phyloP scores from a whole-genome alignment of 1,140 invertebrate species.

The Tetramorium alpestre region DNA sequence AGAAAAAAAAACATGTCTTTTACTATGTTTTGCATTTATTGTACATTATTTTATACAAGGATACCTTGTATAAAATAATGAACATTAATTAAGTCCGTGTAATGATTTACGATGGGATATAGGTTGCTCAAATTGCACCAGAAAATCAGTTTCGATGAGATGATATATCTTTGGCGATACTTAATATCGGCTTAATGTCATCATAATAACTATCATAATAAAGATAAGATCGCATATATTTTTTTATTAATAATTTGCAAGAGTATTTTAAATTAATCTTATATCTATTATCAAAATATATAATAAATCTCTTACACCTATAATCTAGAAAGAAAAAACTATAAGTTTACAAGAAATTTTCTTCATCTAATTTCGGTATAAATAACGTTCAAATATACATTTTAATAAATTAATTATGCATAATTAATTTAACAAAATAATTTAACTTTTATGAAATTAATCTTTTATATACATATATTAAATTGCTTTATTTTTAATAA shows the following conservation, averaged over 20 bases:
- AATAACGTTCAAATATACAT: neutral
- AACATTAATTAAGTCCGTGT: neutral
- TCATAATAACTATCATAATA: neutral
- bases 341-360: neutral
- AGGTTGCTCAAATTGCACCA: conserved; percentile 19
- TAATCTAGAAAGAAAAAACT: neutral
- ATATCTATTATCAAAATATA: neutral
- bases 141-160: conserved; percentile 12
- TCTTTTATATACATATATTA: neutral
- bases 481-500: neutral
- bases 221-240: conserved; percentile 17
- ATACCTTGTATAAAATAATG: neutral
- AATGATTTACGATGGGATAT: conserved; percentile 5
- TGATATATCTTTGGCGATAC: conserved; percentile 23
- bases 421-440: conserved; percentile 8
- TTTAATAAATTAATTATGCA: neutral
- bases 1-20: neutral
- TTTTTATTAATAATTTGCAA: conserved; percentile 1
- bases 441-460: neutral
- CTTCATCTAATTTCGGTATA: neutral
- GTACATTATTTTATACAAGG: neutral
- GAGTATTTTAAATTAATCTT: conserved; percentile 16
- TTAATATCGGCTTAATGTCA: conserved; percentile 19
- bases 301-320: neutral
- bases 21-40: neutral